Conservation (phyloP, 2,113 vertebrate genomes). For the Charadrius vociferus region DNA sequence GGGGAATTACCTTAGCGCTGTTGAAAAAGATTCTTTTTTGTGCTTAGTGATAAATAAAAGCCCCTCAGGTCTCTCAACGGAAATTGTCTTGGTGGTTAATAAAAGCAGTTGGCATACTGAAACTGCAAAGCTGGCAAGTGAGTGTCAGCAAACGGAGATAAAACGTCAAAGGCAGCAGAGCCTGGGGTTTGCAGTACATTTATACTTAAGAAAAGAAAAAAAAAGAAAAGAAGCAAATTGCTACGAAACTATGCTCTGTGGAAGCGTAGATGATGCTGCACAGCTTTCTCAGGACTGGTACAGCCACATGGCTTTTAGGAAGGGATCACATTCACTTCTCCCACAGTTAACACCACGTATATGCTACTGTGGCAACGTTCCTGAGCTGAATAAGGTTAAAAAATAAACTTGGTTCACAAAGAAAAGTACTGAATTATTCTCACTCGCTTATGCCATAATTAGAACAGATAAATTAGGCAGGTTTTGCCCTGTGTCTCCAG, state of each 20-base stretch:
- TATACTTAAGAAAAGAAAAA: not conserved
- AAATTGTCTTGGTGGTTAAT: conserved; percentile 34
- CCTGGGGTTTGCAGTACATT: conserved; percentile 38
- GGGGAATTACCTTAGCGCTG: not conserved
- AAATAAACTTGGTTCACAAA: conserved; percentile 59
- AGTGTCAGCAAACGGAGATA: conserved; percentile 6
- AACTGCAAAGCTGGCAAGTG: conserved; percentile 17
- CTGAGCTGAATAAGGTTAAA: conserved; percentile 63
- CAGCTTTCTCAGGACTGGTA: conserved; percentile 60
- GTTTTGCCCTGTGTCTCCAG: conserved; percentile 22
- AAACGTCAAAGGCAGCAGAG: conserved; percentile 31
- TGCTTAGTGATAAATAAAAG: conserved; percentile 55
- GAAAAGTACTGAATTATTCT: conserved; percentile 50
- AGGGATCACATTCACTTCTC: conserved; percentile 51
- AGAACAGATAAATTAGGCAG: conserved; percentile 25
- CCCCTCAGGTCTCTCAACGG: conserved; percentile 41
- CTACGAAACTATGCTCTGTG: conserved; percentile 34
- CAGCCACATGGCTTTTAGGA: conserved; percentile 43
- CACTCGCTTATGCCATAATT: conserved; percentile 29
- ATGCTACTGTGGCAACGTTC: conserved; percentile 56
- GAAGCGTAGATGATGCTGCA: conserved; percentile 40
- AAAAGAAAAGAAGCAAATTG: not conserved
- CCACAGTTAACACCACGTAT: conserved; percentile 42
- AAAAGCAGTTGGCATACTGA: conserved; percentile 7
- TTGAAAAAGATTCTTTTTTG: conserved; percentile 19